phyloP scores from a whole-genome alignment of 2,797 vertebrate species.

The Macrochelys suwanniensis region DNA sequence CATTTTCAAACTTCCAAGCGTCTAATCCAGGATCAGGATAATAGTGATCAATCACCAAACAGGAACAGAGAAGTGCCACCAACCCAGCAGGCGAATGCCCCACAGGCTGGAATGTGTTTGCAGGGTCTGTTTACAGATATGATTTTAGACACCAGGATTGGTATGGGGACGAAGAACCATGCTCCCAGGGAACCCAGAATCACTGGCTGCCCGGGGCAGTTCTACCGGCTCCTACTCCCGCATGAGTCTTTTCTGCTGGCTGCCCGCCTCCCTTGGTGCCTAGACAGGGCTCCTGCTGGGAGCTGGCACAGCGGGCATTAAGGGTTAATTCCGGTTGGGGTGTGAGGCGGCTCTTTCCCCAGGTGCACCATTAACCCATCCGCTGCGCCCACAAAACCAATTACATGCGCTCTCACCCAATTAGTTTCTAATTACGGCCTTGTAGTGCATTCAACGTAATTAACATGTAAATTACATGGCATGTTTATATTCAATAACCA shows the following conservation, averaged over 20 bases:
- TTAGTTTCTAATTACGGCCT: slow-evolving; percentile 87
- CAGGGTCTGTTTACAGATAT: background rate
- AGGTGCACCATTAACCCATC: slow-evolving; percentile 62
- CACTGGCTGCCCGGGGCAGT: background rate
- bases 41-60: background rate
- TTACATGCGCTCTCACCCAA: slow-evolving; percentile 84
- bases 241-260: background rate
- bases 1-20: background rate
- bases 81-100: background rate
- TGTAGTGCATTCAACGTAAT: slow-evolving; percentile 84
- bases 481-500: slow-evolving; percentile 86
- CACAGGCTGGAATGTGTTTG: background rate
- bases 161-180: background rate
- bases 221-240: background rate
- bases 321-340: slow-evolving; percentile 37
- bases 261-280: background rate
- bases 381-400: slow-evolving; percentile 78
- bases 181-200: too few relatives aligned
- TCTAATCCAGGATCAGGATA: background rate
- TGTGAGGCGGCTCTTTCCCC: slow-evolving; percentile 30
- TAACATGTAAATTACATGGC: slow-evolving; percentile 86
- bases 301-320: background rate
- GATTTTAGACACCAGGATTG: background rate
- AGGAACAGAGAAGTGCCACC: background rate
- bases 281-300: background rate